A percentile compares a stretch with the other conserved stretches of the same genome.
phyloP scores from a whole-genome alignment of 2,113 vertebrate genomes.

The Pavo muticus region DNA sequence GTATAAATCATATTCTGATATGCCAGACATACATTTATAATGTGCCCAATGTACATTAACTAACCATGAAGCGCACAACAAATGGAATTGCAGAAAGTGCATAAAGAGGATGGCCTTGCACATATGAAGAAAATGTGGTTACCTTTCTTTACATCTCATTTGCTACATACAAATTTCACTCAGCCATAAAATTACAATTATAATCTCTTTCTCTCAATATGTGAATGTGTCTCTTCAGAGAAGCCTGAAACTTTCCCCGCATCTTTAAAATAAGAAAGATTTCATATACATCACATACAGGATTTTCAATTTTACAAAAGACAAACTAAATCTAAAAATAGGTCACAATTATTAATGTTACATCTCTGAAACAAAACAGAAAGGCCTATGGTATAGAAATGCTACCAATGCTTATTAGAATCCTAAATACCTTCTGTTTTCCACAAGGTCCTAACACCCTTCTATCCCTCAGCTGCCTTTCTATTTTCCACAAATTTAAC shows the following conservation, averaged over 20 bases:
- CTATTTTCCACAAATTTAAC: background rate
- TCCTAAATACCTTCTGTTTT: background rate
- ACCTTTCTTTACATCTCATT: constrained; percentile 28
- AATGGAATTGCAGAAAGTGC: constrained; percentile 14
- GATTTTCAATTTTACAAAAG: background rate
- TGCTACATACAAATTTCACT: background rate
- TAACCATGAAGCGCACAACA: background rate
- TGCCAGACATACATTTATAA: constrained; percentile 36
- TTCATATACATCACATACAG: background rate
- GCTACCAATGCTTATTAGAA: background rate
- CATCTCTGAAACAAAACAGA: background rate
- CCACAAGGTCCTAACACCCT: background rate
- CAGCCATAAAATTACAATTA: background rate
- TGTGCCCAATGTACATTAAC: background rate
- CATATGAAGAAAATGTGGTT: background rate
- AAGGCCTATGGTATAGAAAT: background rate
- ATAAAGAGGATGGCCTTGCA: background rate
- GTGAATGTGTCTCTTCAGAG: background rate
- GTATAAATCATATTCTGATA: constrained; percentile 56
- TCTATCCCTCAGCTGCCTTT: background rate
- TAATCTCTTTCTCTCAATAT: background rate
- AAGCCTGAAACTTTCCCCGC: background rate
- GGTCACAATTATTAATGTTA: background rate
- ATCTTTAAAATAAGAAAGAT: background rate
- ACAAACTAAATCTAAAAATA: background rate